Conservation (phyloP, 2,888 invertebrate species). For the Coenonympha arcania region DNA sequence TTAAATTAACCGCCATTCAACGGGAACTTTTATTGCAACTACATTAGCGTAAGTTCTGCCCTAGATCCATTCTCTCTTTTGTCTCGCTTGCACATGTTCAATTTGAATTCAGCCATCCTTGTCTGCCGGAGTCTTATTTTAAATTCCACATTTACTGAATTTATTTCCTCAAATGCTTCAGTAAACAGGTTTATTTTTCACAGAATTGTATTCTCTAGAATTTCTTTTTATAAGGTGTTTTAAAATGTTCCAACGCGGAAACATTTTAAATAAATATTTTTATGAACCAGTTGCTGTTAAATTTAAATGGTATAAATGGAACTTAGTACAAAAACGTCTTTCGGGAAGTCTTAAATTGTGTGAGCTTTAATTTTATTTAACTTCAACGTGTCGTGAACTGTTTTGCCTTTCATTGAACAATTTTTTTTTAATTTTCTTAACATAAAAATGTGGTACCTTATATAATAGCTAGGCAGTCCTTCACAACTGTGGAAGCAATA, state of each 20-base stretch:
- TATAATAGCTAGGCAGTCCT: too few species aligned
- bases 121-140: constrained; percentile 30
- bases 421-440: too few species aligned
- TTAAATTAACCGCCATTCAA: too few species aligned
- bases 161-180: constrained; percentile 33
- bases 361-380: too few species aligned
- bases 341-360: too few species aligned
- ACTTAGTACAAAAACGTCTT: too few species aligned
- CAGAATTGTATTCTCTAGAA: constrained; percentile 21
- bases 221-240: constrained; percentile 4
- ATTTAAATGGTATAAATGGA: neutral
- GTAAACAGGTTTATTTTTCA: constrained; percentile 33
- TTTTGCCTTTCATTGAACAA: too few species aligned
- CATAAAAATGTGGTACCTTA: too few species aligned
- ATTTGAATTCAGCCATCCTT: constrained; percentile 23
- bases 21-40: neutral
- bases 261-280: too few species aligned
- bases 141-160: constrained; percentile 34
- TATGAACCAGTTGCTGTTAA: neutral
- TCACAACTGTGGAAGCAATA: too few species aligned
- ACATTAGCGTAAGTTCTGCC: neutral
- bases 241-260: too few species aligned
- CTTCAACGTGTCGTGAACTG: too few species aligned
- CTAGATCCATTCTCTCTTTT: neutral
- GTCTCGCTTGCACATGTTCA: constrained; percentile 23